These are phyloP conservation scores for Pocota personata DNA, from an alignment of 2,888 invertebrate genomes.

Conservation along the genomic window DNA sequence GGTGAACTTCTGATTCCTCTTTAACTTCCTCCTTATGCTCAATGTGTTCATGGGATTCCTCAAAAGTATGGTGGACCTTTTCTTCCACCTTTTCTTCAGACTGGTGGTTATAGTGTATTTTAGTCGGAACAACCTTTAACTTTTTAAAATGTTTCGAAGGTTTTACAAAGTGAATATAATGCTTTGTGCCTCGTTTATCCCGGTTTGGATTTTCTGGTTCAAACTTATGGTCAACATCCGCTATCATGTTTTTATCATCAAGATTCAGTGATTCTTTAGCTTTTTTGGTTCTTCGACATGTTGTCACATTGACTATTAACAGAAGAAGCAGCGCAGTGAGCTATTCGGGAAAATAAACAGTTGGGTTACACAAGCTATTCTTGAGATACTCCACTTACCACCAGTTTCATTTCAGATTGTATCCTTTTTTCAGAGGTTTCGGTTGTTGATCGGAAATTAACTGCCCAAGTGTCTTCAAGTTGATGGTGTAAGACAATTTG, in stretches of 20 bases:
- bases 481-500: conserved; percentile 46
- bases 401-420: conserved; percentile 52
- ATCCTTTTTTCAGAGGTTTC: conserved; percentile 30
- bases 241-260: not conserved
- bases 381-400: conserved; percentile 34
- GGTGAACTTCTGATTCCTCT: conserved; percentile 57
- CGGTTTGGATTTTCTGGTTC: conserved; percentile 70
- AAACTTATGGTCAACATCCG: not conserved
- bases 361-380: not conserved
- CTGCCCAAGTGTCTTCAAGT: conserved; percentile 17
- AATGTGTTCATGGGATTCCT: conserved; percentile 81
- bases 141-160: conserved; percentile 75
- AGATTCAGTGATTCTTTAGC: conserved; percentile 54
- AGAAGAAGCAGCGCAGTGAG: conserved; percentile 52
- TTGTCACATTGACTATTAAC: conserved; percentile 23
- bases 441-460: not conserved
- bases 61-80: conserved; percentile 78
- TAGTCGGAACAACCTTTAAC: conserved; percentile 68
- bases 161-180: conserved; percentile 76
- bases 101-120: conserved; percentile 66
- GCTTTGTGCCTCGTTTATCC: conserved; percentile 77
- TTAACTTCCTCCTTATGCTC: conserved; percentile 73
- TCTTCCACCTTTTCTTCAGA: conserved; percentile 66
- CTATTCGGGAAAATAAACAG: conserved; percentile 10
- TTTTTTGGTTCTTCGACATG: conserved; percentile 55